These are phyloP conservation scores for Loripinus fragilis DNA, from an alignment of 2,888 invertebrate species.

Conservation along the genomic window DNA sequence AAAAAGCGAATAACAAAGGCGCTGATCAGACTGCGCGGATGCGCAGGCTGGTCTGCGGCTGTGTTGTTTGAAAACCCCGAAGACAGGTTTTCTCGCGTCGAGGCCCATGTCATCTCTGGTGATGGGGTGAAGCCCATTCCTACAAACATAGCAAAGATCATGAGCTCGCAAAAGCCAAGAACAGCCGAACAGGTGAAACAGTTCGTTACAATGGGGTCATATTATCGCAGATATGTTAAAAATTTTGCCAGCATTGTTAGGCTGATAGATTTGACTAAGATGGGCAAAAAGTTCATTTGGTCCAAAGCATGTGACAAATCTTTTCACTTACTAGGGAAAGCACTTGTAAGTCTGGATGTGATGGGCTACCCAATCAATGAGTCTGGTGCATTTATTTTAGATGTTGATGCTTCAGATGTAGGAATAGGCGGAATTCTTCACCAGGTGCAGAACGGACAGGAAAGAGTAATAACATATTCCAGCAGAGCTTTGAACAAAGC, in stretches of 20 bases:
- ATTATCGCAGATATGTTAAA: background rate
- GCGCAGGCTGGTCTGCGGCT: too few relatives aligned
- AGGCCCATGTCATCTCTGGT: background rate
- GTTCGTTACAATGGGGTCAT: conserved; percentile 15
- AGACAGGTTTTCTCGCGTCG: too few relatives aligned
- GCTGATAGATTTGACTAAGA: too few relatives aligned
- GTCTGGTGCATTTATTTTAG: background rate
- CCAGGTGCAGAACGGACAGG: background rate
- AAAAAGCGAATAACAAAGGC: too few relatives aligned
- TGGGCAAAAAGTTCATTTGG: conserved; percentile 3
- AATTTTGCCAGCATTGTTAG: conserved; percentile 14
- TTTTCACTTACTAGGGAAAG: background rate
- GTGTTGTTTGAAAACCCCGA: too few relatives aligned
- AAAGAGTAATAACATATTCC: too few relatives aligned
- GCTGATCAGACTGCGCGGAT: too few relatives aligned
- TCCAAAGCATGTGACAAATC: background rate
- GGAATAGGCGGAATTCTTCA: background rate
- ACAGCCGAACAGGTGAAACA: conserved; percentile 20
- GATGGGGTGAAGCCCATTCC: conserved; percentile 13
- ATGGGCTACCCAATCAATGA: conserved; percentile 28
- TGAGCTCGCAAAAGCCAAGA: conserved; percentile 9
- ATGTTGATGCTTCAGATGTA: background rate
- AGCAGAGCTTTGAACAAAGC: background rate
- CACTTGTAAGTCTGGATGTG: conserved; percentile 14
- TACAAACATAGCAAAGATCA: conserved; percentile 4